Evolutionary conservation across 2,797 vertebrate genomes (phyloP), one percentile per base, ranked within the genome.

Genomic region (Squalus acanthias): DNA sequence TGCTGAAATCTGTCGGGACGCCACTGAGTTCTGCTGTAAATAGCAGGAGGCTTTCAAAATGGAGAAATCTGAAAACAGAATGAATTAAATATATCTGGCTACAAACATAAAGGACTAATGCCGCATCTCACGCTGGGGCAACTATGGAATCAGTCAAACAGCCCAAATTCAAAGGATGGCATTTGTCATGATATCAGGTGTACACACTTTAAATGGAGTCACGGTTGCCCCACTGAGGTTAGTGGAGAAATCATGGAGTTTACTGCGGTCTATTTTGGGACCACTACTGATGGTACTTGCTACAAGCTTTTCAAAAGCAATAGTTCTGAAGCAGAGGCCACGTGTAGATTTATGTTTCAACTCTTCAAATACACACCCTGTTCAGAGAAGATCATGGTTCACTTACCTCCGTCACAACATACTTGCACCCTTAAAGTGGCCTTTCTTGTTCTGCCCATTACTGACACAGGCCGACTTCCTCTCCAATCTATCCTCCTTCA

Each of bases 1-100:
- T 96, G 92, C 94, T 57, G 95, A 97, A 89, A 79, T 95, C 88
- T 96, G 96, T 76, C 10, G 0, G 96, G 69, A 74, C 76, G 50
- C 74, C 92, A 96, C 29, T 69, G 76, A 87, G 60, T 39, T 65
- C n/a, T 46, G 76, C 22, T 53, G n/a, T 76, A 76, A 95, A 76
- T 53, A 95, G 70, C 53, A 95, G 50, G 50, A 95, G 29, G 94
- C 70, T 95, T 95, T 95, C 65, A 76, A 76, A 76, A 95, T 60
- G 70, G 72, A 76, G 65, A 46, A 46, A 46, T 67, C 65, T 76
- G 70, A 57, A 95, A 76, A 95, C 94, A 53, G 69, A 72, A 74
- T 95, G 50, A 76, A 53, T 95, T 33, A 76, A 95, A 50, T 95
- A 60, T 57, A 95, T 76, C 70, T 76, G 50, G 13, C 94, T 76